A percentile compares a stretch with the other conserved stretches of the same genome.
These are phyloP conservation scores for Leptobrachium leishanense DNA, from an alignment of 2,113 vertebrate genomes.

Conservation along the genomic window DNA sequence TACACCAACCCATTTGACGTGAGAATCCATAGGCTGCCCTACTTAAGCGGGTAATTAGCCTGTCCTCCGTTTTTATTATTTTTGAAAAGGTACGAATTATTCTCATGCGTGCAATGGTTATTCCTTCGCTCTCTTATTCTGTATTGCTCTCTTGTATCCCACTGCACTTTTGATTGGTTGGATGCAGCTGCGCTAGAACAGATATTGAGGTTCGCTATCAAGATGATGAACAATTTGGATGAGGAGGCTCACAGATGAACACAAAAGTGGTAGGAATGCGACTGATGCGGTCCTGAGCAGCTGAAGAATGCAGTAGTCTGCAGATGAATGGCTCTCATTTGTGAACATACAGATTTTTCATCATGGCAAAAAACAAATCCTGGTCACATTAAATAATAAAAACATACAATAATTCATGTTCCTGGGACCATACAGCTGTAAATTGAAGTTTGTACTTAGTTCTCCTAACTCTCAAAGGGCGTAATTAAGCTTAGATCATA, in stretches of 20 bases:
- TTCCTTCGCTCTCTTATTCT: slow-evolving; percentile 68
- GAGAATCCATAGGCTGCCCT: slow-evolving; percentile 95
- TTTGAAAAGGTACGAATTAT: slow-evolving; percentile 96
- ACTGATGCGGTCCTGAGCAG: slow-evolving; percentile 79
- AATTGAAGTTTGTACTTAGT: slow-evolving; percentile 83
- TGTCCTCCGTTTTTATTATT: slow-evolving; percentile 87
- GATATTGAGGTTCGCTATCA: slow-evolving; percentile 88
- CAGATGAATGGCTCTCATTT: slow-evolving; percentile 91
- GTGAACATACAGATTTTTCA: slow-evolving; percentile 89
- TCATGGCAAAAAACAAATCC: slow-evolving; percentile 76
- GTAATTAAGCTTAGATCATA: slow-evolving; percentile 86
- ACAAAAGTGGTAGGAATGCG: slow-evolving; percentile 86
- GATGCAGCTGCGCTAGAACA: slow-evolving; percentile 88
- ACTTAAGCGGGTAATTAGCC: slow-evolving; percentile 99
- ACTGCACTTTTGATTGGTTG: slow-evolving; percentile 82
- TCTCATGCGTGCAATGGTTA: slow-evolving; percentile 85
- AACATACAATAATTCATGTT: slow-evolving; percentile 79
- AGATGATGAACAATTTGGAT: slow-evolving; percentile 92
- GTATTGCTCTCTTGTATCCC: slow-evolving; percentile 71
- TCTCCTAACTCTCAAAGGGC: slow-evolving; percentile 82
- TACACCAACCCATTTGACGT: slow-evolving; percentile 97
- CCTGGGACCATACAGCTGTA: slow-evolving; percentile 79
- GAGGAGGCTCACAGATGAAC: slow-evolving; percentile 84
- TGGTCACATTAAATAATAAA: slow-evolving; percentile 80
- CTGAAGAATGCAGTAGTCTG: slow-evolving; percentile 80